phyloP scores from a whole-genome alignment of 2,113 vertebrate genomes.

The Paedocypris sp. region DNA sequence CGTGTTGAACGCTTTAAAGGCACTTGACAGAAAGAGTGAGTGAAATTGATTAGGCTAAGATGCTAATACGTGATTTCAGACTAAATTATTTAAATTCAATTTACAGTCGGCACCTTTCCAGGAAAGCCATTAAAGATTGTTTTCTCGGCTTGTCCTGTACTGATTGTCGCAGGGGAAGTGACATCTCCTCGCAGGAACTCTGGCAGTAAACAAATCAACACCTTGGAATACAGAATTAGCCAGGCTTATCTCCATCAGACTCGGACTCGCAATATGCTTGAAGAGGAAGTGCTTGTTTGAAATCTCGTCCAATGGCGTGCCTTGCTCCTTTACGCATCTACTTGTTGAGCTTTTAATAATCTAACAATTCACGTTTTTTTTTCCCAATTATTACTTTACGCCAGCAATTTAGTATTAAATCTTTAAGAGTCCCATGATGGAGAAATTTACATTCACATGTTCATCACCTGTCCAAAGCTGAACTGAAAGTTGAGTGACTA shows the following conservation, averaged over 20 bases:
- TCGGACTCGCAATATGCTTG: background rate
- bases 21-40: background rate
- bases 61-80: constrained; percentile 17
- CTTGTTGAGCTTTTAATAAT: no score
- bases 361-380: no score
- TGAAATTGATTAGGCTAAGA: background rate
- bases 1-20: background rate
- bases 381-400: no score
- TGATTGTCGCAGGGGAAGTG: constrained; percentile 14
- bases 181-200: constrained; percentile 14
- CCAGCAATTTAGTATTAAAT: no score
- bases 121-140: constrained; percentile 11
- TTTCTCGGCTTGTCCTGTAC: background rate
- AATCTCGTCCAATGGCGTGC: no score
- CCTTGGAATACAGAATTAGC: constrained; percentile 21
- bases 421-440: no score
- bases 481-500: no score
- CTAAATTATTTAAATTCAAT: constrained; percentile 21
- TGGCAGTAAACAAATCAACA: constrained; percentile 28
- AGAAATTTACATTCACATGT: no score
- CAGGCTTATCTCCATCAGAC: constrained; percentile 10
- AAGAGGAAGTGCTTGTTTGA: background rate
- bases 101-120: constrained; percentile 10
- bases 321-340: no score
- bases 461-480: no score